Conservation (phyloP, 2,888 invertebrate genomes). For the Pimpla rufipes region DNA sequence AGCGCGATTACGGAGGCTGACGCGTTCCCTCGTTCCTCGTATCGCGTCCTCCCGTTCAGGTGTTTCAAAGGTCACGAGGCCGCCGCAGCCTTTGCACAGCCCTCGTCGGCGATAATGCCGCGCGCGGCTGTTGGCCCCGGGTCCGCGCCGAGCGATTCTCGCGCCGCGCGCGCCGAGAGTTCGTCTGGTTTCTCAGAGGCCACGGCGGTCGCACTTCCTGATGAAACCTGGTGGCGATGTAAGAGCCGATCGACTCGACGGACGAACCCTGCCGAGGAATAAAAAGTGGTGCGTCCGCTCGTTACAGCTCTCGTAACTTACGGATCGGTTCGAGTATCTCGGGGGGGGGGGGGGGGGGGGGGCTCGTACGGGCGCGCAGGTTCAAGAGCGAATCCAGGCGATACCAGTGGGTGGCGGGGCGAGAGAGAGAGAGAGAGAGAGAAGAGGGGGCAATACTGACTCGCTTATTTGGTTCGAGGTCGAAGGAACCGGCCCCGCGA, state of each 20-base stretch:
- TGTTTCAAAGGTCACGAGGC: slow-evolving; percentile 62
- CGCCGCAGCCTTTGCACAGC: slow-evolving; percentile 48
- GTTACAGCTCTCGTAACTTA: slow-evolving; percentile 49
- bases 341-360: background rate
- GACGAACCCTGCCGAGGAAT: slow-evolving; percentile 16
- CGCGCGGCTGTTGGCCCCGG: background rate
- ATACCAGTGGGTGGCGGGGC: background rate
- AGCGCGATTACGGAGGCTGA: slow-evolving; percentile 34
- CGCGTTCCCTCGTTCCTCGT: slow-evolving; percentile 48
- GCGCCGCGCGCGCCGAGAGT: background rate
- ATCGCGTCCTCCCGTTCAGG: slow-evolving; percentile 58
- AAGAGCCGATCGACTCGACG: slow-evolving; percentile 36
- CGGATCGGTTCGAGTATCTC: slow-evolving; percentile 55
- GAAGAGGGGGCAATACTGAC: slow-evolving; percentile 38
- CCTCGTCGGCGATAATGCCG: slow-evolving; percentile 4
- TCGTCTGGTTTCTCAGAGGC: slow-evolving; percentile 54
- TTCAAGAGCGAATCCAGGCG: slow-evolving; percentile 20
- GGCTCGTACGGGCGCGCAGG: background rate
- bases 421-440: slow-evolving; percentile 9
- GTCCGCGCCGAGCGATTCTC: background rate
- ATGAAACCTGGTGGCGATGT: slow-evolving; percentile 33
- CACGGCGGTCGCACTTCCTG: slow-evolving; percentile 39
- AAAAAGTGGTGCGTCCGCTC: slow-evolving; percentile 62
- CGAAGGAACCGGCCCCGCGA: slow-evolving; percentile 67
- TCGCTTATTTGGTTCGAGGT: slow-evolving; percentile 68